phyloP scores from a whole-genome alignment of 2,797 vertebrate species.

The Propithecus deckenii region DNA sequence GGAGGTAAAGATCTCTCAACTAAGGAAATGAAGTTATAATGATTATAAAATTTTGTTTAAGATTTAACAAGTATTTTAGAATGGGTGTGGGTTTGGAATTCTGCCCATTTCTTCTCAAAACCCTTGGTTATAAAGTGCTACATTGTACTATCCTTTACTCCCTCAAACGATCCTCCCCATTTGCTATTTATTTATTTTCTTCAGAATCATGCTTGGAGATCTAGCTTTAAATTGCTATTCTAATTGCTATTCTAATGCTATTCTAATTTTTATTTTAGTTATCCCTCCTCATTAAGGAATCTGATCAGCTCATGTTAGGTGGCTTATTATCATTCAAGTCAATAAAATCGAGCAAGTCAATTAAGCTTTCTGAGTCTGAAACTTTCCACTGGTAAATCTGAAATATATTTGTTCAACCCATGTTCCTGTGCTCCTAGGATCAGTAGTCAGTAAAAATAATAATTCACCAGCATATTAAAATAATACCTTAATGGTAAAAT shows the following conservation, averaged over 20 bases:
- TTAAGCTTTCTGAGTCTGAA: not conserved
- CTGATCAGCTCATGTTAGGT: not conserved
- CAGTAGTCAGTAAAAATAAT: not conserved
- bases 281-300: not conserved
- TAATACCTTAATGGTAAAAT: not conserved
- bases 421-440: not conserved
- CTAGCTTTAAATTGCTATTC: not conserved
- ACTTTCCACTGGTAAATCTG: not conserved
- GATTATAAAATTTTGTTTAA: not conserved
- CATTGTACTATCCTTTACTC: not conserved
- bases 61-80: not conserved
- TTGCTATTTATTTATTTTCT: not conserved
- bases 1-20: not conserved
- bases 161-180: not conserved
- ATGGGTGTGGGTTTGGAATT: accelerated
- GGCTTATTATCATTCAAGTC: not conserved
- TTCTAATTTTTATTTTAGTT: not conserved
- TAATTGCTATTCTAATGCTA: not conserved
- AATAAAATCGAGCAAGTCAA: not conserved
- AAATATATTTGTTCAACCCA: not conserved
- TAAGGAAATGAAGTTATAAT: not conserved
- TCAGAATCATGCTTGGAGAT: not conserved
- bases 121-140: not conserved
- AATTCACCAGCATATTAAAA: not conserved
- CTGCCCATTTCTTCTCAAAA: not conserved